phyloP scores from a whole-genome alignment of 2,113 vertebrate species.

The Datnioides undecimradiatus region DNA sequence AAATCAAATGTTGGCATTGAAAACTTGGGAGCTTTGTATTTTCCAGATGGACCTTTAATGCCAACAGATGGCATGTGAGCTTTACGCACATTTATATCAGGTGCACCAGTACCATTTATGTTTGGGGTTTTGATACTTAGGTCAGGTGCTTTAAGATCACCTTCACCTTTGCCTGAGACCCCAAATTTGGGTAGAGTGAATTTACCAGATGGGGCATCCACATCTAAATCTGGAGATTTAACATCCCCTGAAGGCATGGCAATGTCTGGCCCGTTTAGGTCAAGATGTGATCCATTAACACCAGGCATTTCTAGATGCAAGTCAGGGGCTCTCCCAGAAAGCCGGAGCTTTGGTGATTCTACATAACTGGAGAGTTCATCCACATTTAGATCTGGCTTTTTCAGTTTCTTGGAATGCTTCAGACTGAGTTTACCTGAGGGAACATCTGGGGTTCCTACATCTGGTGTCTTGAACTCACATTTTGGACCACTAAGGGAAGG shows the following conservation, averaged over 20 bases:
- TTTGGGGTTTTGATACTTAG: constrained; percentile 50
- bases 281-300: constrained; percentile 35
- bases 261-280: constrained; percentile 29
- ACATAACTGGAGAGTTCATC: constrained; percentile 60
- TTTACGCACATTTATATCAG: constrained; percentile 44
- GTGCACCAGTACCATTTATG: constrained; percentile 31
- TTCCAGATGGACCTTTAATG: constrained; percentile 40
- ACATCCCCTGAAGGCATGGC: constrained; percentile 47
- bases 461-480: constrained; percentile 26
- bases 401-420: constrained; percentile 62
- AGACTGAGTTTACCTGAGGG: constrained; percentile 41
- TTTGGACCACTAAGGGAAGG: constrained; percentile 21
- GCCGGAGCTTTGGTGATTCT: constrained; percentile 1
- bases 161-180: constrained; percentile 11
- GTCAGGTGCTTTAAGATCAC: constrained; percentile 47
- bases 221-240: constrained; percentile 59
- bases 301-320: constrained; percentile 38
- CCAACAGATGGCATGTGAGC: constrained; percentile 39
- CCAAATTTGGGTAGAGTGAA: constrained; percentile 49
- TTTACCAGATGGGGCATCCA: constrained; percentile 52
- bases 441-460: constrained; percentile 28
- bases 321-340: constrained; percentile 51
- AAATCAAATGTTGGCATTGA: constrained; percentile 72
- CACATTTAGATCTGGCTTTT: constrained; percentile 64
- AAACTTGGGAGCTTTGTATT: constrained; percentile 70